Evolutionary conservation across 2,888 invertebrate species (phyloP).

Genomic region (Lissonota sp.): DNA sequence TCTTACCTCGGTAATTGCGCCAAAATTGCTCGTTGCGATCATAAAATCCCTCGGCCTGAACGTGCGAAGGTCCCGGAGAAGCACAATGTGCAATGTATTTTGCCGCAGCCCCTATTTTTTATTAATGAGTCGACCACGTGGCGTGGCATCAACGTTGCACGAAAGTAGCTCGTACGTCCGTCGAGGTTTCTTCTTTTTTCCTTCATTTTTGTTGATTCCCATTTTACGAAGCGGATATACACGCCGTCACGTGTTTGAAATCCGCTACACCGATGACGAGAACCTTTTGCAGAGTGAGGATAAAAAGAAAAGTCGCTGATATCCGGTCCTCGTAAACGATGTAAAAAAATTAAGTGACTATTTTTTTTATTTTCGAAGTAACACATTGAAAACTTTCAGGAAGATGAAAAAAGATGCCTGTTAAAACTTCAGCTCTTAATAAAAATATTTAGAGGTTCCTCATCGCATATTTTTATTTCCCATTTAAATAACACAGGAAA

Average conservation of each 20-base stretch:
- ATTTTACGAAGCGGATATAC: slow-evolving; percentile 67
- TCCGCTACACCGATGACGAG: slow-evolving; percentile 53
- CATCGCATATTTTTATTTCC: too few relatives aligned
- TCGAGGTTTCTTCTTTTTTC: slow-evolving; percentile 41
- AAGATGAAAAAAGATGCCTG: too few relatives aligned
- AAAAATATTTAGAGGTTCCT: too few relatives aligned
- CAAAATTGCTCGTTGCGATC: background rate
- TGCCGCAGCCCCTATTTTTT: slow-evolving; percentile 22
- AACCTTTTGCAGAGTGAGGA: slow-evolving; percentile 15
- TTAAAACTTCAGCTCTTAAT: too few relatives aligned
- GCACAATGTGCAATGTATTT: slow-evolving; percentile 25
- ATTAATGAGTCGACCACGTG: background rate
- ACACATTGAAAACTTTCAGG: too few relatives aligned
- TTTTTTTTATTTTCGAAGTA: too few relatives aligned
- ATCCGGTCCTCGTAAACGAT: background rate
- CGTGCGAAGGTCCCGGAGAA: slow-evolving; percentile 56
- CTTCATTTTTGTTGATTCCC: slow-evolving; percentile 1
- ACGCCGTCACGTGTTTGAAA: slow-evolving; percentile 65
- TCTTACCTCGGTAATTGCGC: background rate
- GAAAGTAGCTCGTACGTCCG: slow-evolving; percentile 42
- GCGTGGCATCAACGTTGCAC: slow-evolving; percentile 7
- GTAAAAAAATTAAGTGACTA: too few relatives aligned
- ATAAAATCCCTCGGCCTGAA: slow-evolving; percentile 21
- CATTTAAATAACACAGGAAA: too few relatives aligned
- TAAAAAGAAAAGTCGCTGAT: slow-evolving; percentile 16